Percentiles rank a stretch among this genome's conserved stretches.
Evolutionary conservation across 2,888 invertebrate species (phyloP).

Genomic region (Anthophora plumipes): DNA sequence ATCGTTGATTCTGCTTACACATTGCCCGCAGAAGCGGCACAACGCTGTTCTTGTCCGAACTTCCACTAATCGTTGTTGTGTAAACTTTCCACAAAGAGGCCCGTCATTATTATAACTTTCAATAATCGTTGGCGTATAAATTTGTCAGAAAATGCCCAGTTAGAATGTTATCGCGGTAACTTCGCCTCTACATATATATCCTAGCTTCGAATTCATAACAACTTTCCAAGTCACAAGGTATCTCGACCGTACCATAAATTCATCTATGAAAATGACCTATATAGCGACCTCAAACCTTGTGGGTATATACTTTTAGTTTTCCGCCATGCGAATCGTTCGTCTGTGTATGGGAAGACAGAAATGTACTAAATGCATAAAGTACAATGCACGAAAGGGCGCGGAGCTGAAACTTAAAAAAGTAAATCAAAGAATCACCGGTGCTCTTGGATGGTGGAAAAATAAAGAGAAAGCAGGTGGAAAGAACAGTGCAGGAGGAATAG

Average conservation of each 20-base stretch:
- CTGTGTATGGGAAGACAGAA: constrained; percentile 12
- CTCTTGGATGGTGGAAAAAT: constrained; percentile 34
- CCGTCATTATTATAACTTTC: constrained; percentile 43
- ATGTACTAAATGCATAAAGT: constrained; percentile 70
- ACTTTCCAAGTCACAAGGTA: constrained; percentile 42
- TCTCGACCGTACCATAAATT: constrained; percentile 40
- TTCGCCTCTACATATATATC: constrained; percentile 22
- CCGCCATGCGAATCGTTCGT: constrained; percentile 3
- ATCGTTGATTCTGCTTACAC: constrained; percentile 1
- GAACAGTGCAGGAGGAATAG: constrained; percentile 29
- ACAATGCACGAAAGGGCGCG: constrained; percentile 45
- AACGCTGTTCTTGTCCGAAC: constrained; percentile 4
- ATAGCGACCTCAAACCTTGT: not conserved
- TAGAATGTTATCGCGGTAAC: constrained; percentile 31
- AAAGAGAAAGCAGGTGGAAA: constrained; percentile 24
- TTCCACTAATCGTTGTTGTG: constrained; percentile 23
- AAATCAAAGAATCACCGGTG: constrained; percentile 72
- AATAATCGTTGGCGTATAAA: constrained; percentile 47
- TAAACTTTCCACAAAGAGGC: constrained; percentile 15
- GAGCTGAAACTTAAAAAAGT: constrained; percentile 67
- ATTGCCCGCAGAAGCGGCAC: no score
- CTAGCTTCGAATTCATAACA: constrained; percentile 50
- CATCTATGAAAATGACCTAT: constrained; percentile 42
- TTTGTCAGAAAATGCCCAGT: constrained; percentile 7
- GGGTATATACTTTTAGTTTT: constrained; percentile 47